Conservation (phyloP, 2,113 vertebrate species). For the Junco hyemalis region DNA sequence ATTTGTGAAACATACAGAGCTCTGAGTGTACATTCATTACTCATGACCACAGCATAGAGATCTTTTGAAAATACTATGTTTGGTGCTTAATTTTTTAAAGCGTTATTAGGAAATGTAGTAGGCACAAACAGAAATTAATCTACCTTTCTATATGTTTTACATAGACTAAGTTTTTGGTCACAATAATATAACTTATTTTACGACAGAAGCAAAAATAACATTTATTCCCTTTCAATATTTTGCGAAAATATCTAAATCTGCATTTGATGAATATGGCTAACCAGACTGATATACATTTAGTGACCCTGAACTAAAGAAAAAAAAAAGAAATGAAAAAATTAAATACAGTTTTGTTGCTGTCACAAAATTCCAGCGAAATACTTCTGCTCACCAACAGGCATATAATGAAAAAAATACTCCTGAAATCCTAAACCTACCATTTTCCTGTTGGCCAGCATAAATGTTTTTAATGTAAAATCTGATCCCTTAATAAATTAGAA, state of each 20-base stretch:
- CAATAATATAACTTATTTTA: background rate
- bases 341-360: background rate
- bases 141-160: background rate
- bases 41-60: background rate
- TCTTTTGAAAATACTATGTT: background rate
- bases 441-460: background rate
- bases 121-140: background rate
- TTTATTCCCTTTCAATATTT: background rate
- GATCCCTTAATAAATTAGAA: background rate
- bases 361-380: background rate
- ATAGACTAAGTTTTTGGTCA: background rate
- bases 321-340: background rate
- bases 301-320: background rate
- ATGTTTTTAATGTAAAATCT: background rate
- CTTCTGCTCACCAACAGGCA: background rate
- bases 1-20: background rate
- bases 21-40: background rate
- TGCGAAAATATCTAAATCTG: background rate
- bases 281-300: background rate
- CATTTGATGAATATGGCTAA: background rate
- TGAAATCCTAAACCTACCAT: conserved; percentile 2
- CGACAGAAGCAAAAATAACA: background rate
- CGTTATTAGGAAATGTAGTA: background rate
- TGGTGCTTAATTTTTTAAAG: background rate
- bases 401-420: background rate